Evolutionary conservation across 1,140 invertebrate species (phyloP), one percentile per base, ranked within the genome.

Genomic region (Brachystomella parvula): DNA sequence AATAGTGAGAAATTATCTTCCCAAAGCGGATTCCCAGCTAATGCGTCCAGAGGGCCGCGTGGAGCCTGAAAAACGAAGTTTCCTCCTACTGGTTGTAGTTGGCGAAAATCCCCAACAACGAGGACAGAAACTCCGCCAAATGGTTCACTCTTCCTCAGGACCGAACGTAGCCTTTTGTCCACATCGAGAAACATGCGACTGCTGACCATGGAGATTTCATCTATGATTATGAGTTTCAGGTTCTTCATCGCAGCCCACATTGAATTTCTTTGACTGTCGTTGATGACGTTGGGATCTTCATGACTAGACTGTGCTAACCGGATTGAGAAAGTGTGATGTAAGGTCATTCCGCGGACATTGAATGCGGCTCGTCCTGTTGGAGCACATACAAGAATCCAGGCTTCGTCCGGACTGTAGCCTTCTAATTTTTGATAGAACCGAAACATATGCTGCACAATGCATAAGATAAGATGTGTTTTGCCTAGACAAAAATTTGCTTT

Each of bases 171-270:
- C 56, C 76, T 47, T 19, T 47, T 58, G 64, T 76, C 68, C n/a
- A 78, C 63, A 24, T 72, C 49, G 24, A 59, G 17, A 26, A 77
- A 69, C 31, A 73, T 68, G 49, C 39, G 69, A 21, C 66, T 30
- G 32, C 75, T 74, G 19, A 77, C 72, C 77, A 77, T 77, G 24
- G 74, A 76, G 47, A 78, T 74, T 74, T 78, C 76, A 70, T 78
- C 77, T 61, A 78, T 76, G 29, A 78, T 77, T 31, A 78, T 32
- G 28, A 77, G 31, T 74, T 76, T 74, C 21, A 75, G 53, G 59
- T 75, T 28, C 32, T 53, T 57, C 12, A 76, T 69, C 57, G 69
- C 69, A 28, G 29, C 47, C 65, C 67, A 24, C 9, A 76, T 60
- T 24, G 63, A 66, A 59, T 75, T 75, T 24, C 62, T 61, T 3